Conservation (phyloP, 2,797 vertebrate species). For the Salmo trutta region DNA sequence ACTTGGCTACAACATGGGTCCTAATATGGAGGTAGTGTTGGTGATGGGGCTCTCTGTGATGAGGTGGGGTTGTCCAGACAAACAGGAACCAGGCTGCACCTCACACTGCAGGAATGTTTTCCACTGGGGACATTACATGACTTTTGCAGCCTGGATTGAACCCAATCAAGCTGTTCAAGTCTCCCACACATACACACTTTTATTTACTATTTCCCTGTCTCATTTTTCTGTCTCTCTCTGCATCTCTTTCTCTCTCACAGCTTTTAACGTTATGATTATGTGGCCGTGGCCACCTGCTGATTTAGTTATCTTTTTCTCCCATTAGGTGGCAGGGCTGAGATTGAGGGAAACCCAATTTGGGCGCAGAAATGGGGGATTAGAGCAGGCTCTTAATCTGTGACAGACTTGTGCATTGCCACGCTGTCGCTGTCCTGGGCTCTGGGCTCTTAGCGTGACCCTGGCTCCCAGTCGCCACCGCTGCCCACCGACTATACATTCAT, state of each 20-base stretch:
- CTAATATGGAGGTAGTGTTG: background rate
- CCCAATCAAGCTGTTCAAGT: conserved; percentile 50
- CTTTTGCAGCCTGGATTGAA: conserved; percentile 49
- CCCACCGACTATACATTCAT: conserved; percentile 31
- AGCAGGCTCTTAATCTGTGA: conserved; percentile 77
- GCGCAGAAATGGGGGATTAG: conserved; percentile 76
- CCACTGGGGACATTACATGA: conserved; percentile 18
- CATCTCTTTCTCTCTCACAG: conserved; percentile 47
- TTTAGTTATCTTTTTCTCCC: conserved; percentile 62
- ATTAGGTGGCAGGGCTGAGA: conserved; percentile 68
- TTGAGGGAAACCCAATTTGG: conserved; percentile 78
- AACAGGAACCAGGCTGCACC: background rate
- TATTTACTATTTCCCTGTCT: conserved; percentile 40
- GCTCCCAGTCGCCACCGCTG: conserved; percentile 42
- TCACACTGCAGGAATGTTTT: background rate
- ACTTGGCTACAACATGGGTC: background rate
- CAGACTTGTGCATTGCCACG: conserved; percentile 69
- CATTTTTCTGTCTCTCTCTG: conserved; percentile 2
- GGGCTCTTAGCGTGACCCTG: conserved; percentile 1
- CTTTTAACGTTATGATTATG: conserved; percentile 70
- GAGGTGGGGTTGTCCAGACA: background rate
- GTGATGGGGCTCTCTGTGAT: background rate
- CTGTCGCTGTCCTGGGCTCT: conserved; percentile 24
- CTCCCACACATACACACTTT: conserved; percentile 42
- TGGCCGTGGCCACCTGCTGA: conserved; percentile 58